Conservation (phyloP, 2,113 vertebrate genomes). For the Anser cygnoides region DNA sequence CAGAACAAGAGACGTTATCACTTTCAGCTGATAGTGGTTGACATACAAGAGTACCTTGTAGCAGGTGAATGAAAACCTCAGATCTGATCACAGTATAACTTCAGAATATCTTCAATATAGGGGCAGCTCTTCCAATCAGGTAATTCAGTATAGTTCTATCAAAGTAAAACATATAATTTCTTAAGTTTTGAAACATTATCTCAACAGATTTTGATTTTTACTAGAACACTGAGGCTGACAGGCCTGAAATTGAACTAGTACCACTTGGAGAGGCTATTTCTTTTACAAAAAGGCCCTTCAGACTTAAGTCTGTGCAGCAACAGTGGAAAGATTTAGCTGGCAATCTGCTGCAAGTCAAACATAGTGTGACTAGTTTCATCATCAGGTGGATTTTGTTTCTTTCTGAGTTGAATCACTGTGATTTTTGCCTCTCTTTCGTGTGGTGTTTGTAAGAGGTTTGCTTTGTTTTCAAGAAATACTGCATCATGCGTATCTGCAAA, state of each 20-base stretch:
- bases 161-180: conserved; percentile 7
- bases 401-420: neutral
- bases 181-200: neutral
- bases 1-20: neutral
- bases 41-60: neutral
- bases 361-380: neutral
- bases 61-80: neutral
- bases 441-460: neutral
- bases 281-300: conserved; percentile 23
- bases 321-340: conserved; percentile 7
- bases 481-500: neutral
- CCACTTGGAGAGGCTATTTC: neutral
- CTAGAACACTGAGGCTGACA: neutral
- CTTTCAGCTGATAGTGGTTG: neutral
- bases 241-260: conserved; percentile 15
- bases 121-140: neutral
- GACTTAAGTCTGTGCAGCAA: neutral
- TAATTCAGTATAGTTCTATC: neutral
- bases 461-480: neutral
- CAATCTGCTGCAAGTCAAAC: neutral
- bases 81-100: neutral
- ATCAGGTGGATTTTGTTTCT: neutral
- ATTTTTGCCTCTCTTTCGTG: neutral
- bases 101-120: neutral
- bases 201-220: conserved; percentile 32